Base-by-base conservation (phyloP, 2,113 vertebrate species). In the Sinosuthora webbiana region DNA sequence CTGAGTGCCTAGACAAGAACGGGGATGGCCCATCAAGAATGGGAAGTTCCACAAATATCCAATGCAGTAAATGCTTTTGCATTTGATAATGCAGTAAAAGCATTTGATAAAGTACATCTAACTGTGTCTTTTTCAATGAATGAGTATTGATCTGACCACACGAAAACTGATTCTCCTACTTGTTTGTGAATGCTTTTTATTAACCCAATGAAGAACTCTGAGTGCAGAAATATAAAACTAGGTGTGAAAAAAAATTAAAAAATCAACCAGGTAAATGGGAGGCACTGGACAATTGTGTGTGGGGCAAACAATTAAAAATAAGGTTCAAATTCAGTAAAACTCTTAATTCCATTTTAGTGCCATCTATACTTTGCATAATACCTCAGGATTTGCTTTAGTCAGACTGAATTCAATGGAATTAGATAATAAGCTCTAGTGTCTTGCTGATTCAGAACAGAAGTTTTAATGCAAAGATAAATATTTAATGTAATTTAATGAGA, bases 391-490 rank as follows among this genome's bases (percentile, higher is more conserved):
- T 84, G 27, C 33, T 69, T 69, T 21, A 76, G 33, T 69, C 50
- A 53, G 57, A 64, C 31, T 35, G 39, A 77, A 82, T 84, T 94
- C 60, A 60, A 1, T 73, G 33, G 41, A 44, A 64, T 79, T 69
- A 91, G 59, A 77, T 49, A 84, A 57, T 57, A 84, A 97, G 9
- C 16, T 85, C 4, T 18, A 73, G 28, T 35, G 39, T 74, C 84
- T 65, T 88, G 42, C 68, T 95, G 87, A 93, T 93, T 93, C 67
- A 87, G 44, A 85, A 73, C 15, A 80, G 42, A 87, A 50, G 33
- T 73, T 96, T 94, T 83, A 88, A 91, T 24, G n/a, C 39, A 92
- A 87, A 94, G 53, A 92, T 91, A 84, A 96, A 91, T 93, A 91
- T 87, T 94, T 94, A 74, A 96, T 89, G 42, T 22, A 89, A 87